Conservation (phyloP, 1,140 invertebrate species). For the Bombus waltoni region DNA sequence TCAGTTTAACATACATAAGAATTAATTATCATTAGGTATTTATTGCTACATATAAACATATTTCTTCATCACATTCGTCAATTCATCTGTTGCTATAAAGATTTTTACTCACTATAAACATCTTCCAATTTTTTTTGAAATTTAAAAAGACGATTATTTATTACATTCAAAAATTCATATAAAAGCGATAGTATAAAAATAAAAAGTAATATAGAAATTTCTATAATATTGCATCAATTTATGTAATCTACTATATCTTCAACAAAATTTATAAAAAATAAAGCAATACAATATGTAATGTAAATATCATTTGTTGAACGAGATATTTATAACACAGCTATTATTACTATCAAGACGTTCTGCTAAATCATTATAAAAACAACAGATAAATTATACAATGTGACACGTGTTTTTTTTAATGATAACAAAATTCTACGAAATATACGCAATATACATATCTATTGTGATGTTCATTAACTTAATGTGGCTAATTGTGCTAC, state of each 20-base stretch:
- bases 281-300: neutral
- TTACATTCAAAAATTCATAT: neutral
- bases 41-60: neutral
- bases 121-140: neutral
- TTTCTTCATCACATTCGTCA: neutral
- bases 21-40: constrained; percentile 27
- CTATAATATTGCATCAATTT: neutral
- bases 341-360: constrained; percentile 28
- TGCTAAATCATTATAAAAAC: constrained; percentile 54
- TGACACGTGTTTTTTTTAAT: constrained; percentile 46
- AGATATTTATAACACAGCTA: constrained; percentile 13
- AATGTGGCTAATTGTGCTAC: neutral
- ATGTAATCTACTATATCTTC: neutral
- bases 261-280: neutral
- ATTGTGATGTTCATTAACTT: neutral
- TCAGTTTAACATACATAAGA: constrained; percentile 23
- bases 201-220: constrained; percentile 3
- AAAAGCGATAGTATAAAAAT: neutral
- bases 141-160: neutral
- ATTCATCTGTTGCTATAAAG: neutral
- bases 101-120: neutral
- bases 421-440: neutral
- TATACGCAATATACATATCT: neutral
- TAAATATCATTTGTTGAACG: constrained; percentile 24
- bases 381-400: constrained; percentile 54